phyloP scores from a whole-genome alignment of 2,113 vertebrate species.

The Amphiprion percula region DNA sequence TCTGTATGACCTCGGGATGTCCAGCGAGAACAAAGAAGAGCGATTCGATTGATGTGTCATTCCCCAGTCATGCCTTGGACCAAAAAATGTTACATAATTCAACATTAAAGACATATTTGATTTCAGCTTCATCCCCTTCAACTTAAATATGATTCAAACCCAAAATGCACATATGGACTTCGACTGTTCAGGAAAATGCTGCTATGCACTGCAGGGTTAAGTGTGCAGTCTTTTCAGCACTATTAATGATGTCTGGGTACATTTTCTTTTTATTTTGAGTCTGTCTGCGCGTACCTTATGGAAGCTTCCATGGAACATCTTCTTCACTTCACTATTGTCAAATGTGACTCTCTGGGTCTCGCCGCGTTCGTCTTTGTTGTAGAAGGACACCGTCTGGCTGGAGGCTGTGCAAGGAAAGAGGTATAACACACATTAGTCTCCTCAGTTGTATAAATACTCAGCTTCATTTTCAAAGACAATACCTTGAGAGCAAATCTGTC shows the following conservation, averaged over 20 bases:
- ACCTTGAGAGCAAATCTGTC: no score
- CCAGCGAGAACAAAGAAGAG: constrained; percentile 39
- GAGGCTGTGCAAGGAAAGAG: constrained; percentile 84
- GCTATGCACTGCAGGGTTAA: not conserved
- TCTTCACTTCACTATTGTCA: constrained; percentile 89
- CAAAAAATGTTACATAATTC: constrained; percentile 9
- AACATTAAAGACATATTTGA: constrained; percentile 10
- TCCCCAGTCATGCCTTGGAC: not conserved
- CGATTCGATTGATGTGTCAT: constrained; percentile 35
- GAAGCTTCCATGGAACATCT: constrained; percentile 97
- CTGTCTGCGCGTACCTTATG: constrained; percentile 92
- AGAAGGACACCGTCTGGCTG: constrained; percentile 93
- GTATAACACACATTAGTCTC: constrained; percentile 6
- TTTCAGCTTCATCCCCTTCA: not conserved
- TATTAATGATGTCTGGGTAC: not conserved
- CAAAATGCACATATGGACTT: not conserved
- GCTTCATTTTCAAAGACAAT: no score
- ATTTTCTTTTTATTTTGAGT: not conserved
- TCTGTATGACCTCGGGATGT: constrained; percentile 37
- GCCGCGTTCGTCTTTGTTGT: constrained; percentile 93
- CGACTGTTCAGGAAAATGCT: no score
- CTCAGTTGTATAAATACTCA: no score
- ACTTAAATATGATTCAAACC: not conserved
- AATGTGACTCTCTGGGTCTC: constrained; percentile 92
- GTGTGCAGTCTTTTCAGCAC: not conserved